Conservation (phyloP, 2,797 vertebrate genomes). For the Microtus obscurus region DNA sequence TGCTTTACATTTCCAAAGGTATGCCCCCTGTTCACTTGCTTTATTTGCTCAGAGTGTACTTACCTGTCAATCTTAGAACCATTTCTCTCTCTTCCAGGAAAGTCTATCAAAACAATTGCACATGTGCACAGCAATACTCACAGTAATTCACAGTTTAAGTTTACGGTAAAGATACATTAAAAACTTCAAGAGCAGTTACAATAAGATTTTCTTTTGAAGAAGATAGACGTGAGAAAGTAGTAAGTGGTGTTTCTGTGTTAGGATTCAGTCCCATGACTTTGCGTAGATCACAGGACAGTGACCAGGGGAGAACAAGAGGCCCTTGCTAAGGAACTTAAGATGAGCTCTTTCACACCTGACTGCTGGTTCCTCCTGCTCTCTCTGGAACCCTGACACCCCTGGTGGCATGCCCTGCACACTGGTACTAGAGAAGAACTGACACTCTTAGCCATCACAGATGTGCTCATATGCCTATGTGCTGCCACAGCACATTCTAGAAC, state of each 20-base stretch:
- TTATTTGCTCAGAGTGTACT: background rate
- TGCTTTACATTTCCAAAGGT: background rate
- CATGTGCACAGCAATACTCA: background rate
- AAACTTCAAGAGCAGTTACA: conserved; percentile 17
- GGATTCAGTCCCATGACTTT: background rate
- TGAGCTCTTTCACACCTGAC: background rate
- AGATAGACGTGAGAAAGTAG: background rate
- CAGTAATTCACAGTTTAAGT: conserved; percentile 6
- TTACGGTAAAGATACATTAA: conserved; percentile 27
- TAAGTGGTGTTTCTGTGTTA: conserved; percentile 19
- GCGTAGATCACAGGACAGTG: background rate
- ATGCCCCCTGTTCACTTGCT: background rate
- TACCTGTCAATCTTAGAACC: background rate
- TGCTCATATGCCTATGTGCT: background rate
- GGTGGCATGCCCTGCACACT: background rate
- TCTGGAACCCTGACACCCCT: background rate
- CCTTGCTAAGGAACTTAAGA: background rate
- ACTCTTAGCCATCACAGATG: background rate
- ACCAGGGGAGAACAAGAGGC: conserved; percentile 1
- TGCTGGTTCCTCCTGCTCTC: background rate
- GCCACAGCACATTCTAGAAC: background rate
- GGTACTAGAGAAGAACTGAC: background rate
- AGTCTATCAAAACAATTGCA: background rate
- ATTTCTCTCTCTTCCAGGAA: conserved; percentile 47
- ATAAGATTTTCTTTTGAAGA: background rate